Evolutionary conservation across 2,888 invertebrate species (phyloP), one percentile per base, ranked within the genome.

Genomic region (Fragum whitleyi): DNA sequence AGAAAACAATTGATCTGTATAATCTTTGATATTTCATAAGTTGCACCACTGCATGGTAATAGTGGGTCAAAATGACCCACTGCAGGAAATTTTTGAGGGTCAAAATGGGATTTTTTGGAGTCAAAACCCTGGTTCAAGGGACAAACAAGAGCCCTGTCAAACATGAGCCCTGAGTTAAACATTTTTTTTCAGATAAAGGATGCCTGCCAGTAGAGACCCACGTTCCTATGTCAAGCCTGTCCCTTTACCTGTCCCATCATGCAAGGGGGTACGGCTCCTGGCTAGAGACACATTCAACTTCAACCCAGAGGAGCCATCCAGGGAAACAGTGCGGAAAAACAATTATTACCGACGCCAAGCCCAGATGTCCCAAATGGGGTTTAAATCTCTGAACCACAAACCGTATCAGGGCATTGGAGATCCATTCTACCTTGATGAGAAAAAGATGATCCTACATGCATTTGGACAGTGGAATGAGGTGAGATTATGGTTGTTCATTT

Each of bases 341-440:
- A 94, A 94, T 79, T 94, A 91, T 83, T 75, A 83, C 23, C 85
- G 94, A 0, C 87, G 94, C 6, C 86, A 87, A 28, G 67, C 85
- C 16, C 94, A 94, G 88, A 77, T 92, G 83, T 79, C 85, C 1
- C 78, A 86, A 6, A 92, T 92, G 79, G 94, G 94, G 5, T 94
- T 93, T 81, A 84, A 85, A 36, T 90, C 93, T 0, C 89, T 88
- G 14, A 90, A 87, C 55, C 89, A 92, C 80, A 88, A 89, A 70
- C 94, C 94, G 0, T 94, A 94, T 77, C 85, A 92, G 36, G 93
- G 92, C 23, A 90, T 94, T 19, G 94, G 94, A 0, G 93, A 94
- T 79, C 93, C 94, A 6, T 91, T 94, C 74, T 92, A 92, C 61
- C 87, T 94, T 32, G 93, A 94, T 47, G 89, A 93, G 69, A 90